Evolutionary conservation across 2,888 invertebrate genomes (phyloP), one percentile per base, ranked within the genome.

Genomic region (Drosophila stalkeri): DNA sequence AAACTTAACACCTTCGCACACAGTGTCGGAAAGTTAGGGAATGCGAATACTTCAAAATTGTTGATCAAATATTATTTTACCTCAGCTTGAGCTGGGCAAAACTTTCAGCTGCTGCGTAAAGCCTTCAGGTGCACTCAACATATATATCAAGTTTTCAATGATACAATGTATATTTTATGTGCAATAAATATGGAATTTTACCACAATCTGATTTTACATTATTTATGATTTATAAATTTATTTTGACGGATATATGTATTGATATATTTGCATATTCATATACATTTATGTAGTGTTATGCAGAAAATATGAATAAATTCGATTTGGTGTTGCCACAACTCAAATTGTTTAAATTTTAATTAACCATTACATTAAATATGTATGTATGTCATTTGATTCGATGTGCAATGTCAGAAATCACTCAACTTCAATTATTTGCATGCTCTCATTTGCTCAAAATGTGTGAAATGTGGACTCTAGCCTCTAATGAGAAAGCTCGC

Each of bases 31-130:
- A 49, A 49, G 49, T 31, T 49, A 12, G 3, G 31, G 11, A 31
- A 27, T 27, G 27, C n/a, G 49, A 49, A 49, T 35, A 2, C 4
- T n/a, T 9, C n/a, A 12, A 47, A 57, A 16, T 64, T 39, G 39
- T 37, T 59, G 39, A 5, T 31, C 31, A 59, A 49, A 16, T 64
- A 20, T 33, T 51, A 20, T 20, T 57, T 64, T 41, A 57, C n/a
- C 27, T 23, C 5, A 31, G 14, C 5, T 64, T 5, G 6, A 20
- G 33, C 47, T 16, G 16, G 3, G 51, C 18, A 35, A 33, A 35
- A 51, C 18, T 35, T 35, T 51, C 18, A 6, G 31, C 31, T 51
- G 31, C n/a, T 1, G 6, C 31, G n/a, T 0, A 14, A 51, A 18
- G 18, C 18, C 35, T 35, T 35, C 51, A 51, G 8, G 12, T 33